These are phyloP conservation scores for Melieria crassipennis DNA, from an alignment of 2,888 invertebrate genomes.

Conservation along the genomic window DNA sequence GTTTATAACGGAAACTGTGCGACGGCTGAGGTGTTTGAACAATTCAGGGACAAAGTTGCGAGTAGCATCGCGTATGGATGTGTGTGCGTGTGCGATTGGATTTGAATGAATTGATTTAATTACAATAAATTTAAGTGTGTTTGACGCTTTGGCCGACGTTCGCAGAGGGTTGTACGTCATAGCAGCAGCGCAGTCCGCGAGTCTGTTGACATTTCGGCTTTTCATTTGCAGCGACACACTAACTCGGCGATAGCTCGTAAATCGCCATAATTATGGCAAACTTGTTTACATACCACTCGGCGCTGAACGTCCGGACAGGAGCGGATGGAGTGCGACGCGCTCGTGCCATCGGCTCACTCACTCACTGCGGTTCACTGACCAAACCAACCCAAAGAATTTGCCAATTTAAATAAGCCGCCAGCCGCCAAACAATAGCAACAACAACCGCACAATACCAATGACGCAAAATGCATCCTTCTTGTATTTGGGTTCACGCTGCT, in stretches of 20 bases:
- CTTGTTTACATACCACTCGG: conserved; percentile 11
- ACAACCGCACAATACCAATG: too few species aligned
- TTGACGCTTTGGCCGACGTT: too few species aligned
- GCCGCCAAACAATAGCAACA: background rate
- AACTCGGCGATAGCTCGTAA: conserved; percentile 32
- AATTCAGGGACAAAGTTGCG: conserved; percentile 51
- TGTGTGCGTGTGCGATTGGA: too few species aligned
- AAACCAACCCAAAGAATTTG: conserved; percentile 38
- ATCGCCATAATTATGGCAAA: conserved; percentile 30
- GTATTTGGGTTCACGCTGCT: background rate
- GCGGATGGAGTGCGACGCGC: background rate
- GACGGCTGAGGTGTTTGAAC: conserved; percentile 47
- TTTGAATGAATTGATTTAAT: too few species aligned
- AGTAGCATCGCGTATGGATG: too few species aligned
- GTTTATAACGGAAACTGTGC: conserved; percentile 43
- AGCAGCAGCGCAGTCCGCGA: too few species aligned
- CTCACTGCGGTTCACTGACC: conserved; percentile 43
- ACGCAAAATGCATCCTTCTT: background rate
- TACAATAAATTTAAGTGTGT: too few species aligned
- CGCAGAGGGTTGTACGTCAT: too few species aligned
- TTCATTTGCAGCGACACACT: conserved; percentile 38
- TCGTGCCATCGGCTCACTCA: background rate
- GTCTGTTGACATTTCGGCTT: conserved; percentile 12
- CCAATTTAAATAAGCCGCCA: conserved; percentile 35
- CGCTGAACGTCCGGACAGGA: background rate